Conservation (phyloP, 1,140 invertebrate genomes). For the Rhopalosiphum padi region DNA sequence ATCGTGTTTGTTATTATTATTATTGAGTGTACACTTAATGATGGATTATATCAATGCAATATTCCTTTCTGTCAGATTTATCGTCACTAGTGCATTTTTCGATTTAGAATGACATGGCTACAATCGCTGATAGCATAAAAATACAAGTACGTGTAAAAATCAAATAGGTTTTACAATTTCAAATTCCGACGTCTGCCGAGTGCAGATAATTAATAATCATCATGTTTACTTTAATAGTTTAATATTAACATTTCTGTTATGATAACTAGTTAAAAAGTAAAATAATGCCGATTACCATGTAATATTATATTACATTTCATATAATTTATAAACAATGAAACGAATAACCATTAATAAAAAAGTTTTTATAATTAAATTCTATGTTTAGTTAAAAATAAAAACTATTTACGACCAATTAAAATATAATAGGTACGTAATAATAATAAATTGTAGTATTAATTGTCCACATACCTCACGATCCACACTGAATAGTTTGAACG, state of each 20-base stretch:
- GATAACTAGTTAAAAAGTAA: background rate
- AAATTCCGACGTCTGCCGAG: background rate
- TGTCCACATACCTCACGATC: background rate
- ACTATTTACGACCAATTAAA: background rate
- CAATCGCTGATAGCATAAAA: background rate
- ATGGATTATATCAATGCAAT: background rate
- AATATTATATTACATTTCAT: background rate
- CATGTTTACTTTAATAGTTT: background rate
- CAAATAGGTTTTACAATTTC: background rate
- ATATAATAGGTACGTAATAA: background rate
- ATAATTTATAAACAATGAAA: background rate
- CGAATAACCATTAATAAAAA: background rate
- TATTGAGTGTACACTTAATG: conserved; percentile 1
- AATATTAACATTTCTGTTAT: background rate
- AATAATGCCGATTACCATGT: background rate
- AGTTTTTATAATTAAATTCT: background rate
- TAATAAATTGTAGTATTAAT: background rate
- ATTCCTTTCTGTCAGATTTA: background rate
- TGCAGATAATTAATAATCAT: background rate
- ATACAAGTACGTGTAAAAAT: background rate
- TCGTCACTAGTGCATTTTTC: background rate
- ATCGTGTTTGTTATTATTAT: background rate
- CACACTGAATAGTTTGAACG: background rate
- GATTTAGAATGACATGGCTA: background rate
- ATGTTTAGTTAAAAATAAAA: background rate